Base-by-base conservation (phyloP, 2,888 invertebrate genomes). In the Himalopsyche anomala region DNA sequence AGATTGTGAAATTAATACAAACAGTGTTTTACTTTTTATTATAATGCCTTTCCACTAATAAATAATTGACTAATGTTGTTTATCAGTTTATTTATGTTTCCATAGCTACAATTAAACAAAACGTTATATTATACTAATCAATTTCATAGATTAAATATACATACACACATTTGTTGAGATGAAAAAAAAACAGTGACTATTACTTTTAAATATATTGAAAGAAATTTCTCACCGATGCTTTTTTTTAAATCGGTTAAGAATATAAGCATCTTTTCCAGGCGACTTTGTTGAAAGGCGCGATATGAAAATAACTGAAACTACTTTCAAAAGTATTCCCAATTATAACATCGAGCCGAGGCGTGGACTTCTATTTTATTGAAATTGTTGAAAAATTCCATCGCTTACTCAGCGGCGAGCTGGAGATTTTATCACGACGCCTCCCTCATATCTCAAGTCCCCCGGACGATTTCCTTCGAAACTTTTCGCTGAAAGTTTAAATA, bases 381-480 rank as follows among this genome's bases (percentile, higher is more conserved):
- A 84, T 84, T 84, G 84, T 84, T 84, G 79, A 69, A 80, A 84
- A 80, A 38, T 84, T 80, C 55, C 51, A 80, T 84, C 51, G 55
- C 79, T 84, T 84, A 80, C 55, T 28, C 80, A 17, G 19, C 28
- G 54, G 54, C 54, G 12, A 79, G 83, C 42, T 83, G n/a, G 8
- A 45, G 55, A 55, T 84, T 80, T 80, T 84, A 38, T 84, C 56
- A 28, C 54, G n/a, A 40, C 62, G 62, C 62, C 62, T 62, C 62
- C 19, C 11, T 19, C 62, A 62, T 62, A 62, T 62, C 62, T 28
- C 11, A 9, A 19, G 62, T 62, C 19, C n/a, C 62, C 62, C 62
- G 62, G 62, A 62, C 62, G 56, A 17, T 19, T 56, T 19, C 56
- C 56, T 8, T 56, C 56, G 28, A 62, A 62, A 62, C 8, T 56